These are phyloP conservation scores for Climacteris rufus DNA, from an alignment of 2,113 vertebrate genomes.

Conservation along the genomic window DNA sequence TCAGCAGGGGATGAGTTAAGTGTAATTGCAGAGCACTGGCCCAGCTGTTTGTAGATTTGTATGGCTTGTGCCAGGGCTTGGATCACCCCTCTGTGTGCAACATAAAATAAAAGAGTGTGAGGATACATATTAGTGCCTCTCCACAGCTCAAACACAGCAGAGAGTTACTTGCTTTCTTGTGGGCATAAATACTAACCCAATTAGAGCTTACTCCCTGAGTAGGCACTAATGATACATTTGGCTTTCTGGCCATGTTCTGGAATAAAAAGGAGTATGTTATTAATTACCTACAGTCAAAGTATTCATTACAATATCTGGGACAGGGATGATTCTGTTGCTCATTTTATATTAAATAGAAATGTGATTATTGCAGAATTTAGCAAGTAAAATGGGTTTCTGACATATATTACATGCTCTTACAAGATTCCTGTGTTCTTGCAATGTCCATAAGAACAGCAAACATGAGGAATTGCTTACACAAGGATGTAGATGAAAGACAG, in stretches of 20 bases:
- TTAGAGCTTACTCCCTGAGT: background rate
- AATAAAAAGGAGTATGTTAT: background rate
- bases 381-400: background rate
- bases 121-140: background rate
- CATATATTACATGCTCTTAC: background rate
- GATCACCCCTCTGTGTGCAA: background rate
- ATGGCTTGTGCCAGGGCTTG: background rate
- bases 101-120: background rate
- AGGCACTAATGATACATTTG: background rate
- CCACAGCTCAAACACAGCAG: background rate
- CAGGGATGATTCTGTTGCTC: background rate
- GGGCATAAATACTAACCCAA: background rate
- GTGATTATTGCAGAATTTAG: background rate
- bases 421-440: background rate
- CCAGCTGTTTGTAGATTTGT: background rate
- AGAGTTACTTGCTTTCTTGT: background rate
- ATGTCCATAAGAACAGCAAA: background rate
- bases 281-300: background rate
- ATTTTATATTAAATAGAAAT: background rate
- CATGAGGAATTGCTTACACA: background rate
- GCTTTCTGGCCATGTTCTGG: background rate
- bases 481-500: background rate
- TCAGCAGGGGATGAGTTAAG: background rate
- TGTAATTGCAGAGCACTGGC: background rate
- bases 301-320: background rate